Conservation (phyloP, 2,888 invertebrate genomes). For the Caenorhabditis afra region DNA sequence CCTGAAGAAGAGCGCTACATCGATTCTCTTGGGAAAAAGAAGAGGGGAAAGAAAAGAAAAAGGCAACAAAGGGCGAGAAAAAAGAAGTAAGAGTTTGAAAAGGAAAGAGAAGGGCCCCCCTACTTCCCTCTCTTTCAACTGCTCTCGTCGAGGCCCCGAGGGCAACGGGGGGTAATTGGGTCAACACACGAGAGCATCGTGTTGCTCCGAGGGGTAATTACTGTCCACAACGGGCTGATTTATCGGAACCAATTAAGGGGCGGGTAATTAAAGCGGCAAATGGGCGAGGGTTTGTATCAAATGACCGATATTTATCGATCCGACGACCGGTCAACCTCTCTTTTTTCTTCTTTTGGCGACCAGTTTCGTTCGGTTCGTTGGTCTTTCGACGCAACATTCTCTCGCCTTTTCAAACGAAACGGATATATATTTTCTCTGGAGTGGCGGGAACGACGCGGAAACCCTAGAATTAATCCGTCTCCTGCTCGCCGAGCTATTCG, state of each 20-base stretch:
- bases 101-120: not conserved
- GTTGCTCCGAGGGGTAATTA: conserved; percentile 33
- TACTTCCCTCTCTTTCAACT: not conserved
- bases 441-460: not conserved
- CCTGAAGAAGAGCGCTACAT: not conserved
- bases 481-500: not conserved
- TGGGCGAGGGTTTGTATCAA: conserved; percentile 2
- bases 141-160: conserved; percentile 20
- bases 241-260: conserved; percentile 10
- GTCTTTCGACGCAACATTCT: conserved; percentile 11
- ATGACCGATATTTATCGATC: conserved; percentile 33
- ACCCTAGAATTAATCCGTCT: conserved; percentile 12
- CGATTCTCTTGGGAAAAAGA: not conserved
- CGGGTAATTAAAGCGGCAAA: not conserved
- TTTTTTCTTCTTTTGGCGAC: not conserved
- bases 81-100: not conserved
- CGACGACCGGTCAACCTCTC: conserved; percentile 39
- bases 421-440: not conserved
- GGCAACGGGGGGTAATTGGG: conserved; percentile 44
- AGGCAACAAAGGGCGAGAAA: not conserved
- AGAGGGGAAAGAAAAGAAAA: not conserved
- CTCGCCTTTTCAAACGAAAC: not conserved
- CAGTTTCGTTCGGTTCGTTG: not conserved
- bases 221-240: conserved; percentile 12
- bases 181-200: conserved; percentile 37